Percentiles rank a stretch among this genome's conserved stretches.
Conservation (phyloP, 2,888 invertebrate species). For the Dolomedes plantarius region DNA sequence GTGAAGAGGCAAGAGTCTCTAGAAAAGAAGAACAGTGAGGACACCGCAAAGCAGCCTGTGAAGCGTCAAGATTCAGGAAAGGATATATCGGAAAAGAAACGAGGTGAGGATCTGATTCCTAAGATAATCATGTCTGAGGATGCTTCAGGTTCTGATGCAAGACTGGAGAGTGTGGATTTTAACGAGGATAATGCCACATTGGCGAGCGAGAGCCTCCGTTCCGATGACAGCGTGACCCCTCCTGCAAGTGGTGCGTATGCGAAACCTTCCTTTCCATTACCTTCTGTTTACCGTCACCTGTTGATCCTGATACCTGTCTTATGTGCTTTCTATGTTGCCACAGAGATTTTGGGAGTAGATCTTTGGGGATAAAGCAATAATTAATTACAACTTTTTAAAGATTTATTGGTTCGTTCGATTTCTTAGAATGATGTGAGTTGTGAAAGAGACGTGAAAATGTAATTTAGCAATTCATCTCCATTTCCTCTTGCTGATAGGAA, state of each 20-base stretch:
- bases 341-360: conserved; percentile 8
- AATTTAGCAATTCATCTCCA: no score
- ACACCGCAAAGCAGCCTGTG: background rate
- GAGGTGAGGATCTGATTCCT: conserved; percentile 53
- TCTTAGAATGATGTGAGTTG: no score
- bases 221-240: conserved; percentile 47
- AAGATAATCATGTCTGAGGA: conserved; percentile 65
- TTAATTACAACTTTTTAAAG: no score
- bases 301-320: conserved; percentile 55
- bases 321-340: conserved; percentile 46
- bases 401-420: no score
- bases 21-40: conserved; percentile 19
- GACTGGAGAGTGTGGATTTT: conserved; percentile 40
- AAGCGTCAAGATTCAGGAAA: background rate
- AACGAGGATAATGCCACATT: conserved; percentile 56
- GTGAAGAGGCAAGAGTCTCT: conserved; percentile 37
- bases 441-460: no score
- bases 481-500: no score
- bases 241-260: conserved; percentile 69
- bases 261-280: conserved; percentile 50
- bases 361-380: background rate
- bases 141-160: conserved; percentile 48
- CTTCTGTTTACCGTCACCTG: conserved; percentile 28
- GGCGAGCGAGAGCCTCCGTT: conserved; percentile 58
- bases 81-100: conserved; percentile 13